Conservation (phyloP, 2,113 vertebrate genomes). For the Arizona elegans region DNA sequence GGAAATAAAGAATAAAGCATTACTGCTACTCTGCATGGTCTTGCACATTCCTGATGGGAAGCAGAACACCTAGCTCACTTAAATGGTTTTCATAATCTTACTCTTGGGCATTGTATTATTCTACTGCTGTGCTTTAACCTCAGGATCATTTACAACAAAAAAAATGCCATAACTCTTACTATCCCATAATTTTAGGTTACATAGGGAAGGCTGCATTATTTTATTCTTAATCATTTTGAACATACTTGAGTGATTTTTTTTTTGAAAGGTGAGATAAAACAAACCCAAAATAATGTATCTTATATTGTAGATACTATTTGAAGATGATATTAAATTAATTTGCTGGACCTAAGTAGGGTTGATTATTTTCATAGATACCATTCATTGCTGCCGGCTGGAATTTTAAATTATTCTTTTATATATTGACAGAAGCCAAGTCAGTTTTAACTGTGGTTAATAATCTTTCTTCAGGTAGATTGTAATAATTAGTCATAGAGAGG, state of each 20-base stretch:
- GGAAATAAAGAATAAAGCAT: constrained; percentile 18
- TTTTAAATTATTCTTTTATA: background rate
- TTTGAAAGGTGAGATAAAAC: background rate
- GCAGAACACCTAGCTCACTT: constrained; percentile 23
- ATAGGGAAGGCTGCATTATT: background rate
- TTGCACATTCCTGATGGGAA: constrained; percentile 17
- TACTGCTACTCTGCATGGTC: constrained; percentile 7
- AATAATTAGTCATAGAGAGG: background rate
- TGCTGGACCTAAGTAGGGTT: background rate
- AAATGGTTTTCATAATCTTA: constrained; percentile 18
- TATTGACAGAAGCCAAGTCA: background rate
- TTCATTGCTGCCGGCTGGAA: background rate
- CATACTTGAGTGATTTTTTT: background rate
- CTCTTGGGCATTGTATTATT: background rate
- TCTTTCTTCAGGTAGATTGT: background rate
- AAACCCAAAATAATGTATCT: background rate
- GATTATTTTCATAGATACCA: background rate
- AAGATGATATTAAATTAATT: background rate
- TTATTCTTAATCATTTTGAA: background rate
- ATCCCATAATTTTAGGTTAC: background rate
- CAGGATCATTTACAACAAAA: background rate
- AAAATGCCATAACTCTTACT: background rate
- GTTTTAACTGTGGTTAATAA: background rate
- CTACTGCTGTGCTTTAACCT: background rate
- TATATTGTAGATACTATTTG: background rate